Base-by-base conservation (phyloP, 2,888 invertebrate species). In the Eristalis arbustorum region DNA sequence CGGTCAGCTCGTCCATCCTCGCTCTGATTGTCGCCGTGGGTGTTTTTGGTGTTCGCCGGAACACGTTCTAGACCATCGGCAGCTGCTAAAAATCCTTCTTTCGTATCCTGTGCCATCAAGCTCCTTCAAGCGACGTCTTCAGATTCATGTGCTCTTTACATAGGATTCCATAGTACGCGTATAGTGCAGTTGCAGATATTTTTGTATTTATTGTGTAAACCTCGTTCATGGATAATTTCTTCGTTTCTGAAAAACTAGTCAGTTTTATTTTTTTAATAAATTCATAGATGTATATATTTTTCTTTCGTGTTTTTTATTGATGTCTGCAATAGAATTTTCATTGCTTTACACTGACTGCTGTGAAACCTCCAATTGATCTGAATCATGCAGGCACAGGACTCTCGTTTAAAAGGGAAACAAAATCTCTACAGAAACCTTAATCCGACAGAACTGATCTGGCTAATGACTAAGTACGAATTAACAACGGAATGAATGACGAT, bases 41-140 rank as follows among this genome's bases (percentile, higher is more conserved):
- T 1, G 14, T 89, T 5, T 18, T 91, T 18, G 67, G 64, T 14
- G 18, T 88, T 6, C 71, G 75, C 13, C 56, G 62, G 18, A 0
- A 18, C 5, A 8, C 89, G 13, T 63, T 89, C 14, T 79, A 89
- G 28, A 67, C 68, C 76, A 63, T 73, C 5, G 42, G 10, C 66
- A 13, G 37, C 67, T 61, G 8, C 25, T 57, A 40, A 49, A 25
- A 1, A 25, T 25, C 37, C 28, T n/a, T 25, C 42, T 10, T 76
- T 3, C 72, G 3, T 77, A 5, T 31, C 25, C 18, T 37, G 64
- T 72, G 61, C 64, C 13, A 23, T 68, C 37, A 49, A 8, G 67
- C 40, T 8, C 40, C 28, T 25, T 42, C 23, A 18, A 23, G 59
- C 22, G 40, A 57, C 57, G 57, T 63, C 18, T 49, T 40, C 56